Conservation (phyloP, 2,113 vertebrate genomes). For the Amphiprion ocellaris region DNA sequence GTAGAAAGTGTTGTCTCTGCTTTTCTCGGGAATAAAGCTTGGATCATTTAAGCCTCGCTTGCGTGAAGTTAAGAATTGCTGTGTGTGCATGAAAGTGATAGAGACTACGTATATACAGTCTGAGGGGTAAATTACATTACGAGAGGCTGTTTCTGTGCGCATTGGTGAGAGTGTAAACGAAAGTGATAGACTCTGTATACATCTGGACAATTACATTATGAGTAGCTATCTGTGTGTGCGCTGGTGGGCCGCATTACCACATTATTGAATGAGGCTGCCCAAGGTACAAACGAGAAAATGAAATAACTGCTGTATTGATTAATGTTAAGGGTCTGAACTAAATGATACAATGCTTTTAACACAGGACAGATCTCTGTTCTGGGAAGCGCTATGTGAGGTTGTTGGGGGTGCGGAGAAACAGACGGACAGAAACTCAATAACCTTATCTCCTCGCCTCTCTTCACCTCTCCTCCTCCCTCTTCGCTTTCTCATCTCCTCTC, state of each 20-base stretch:
- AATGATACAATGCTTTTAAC: slow-evolving; percentile 81
- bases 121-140: slow-evolving; percentile 50
- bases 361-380: slow-evolving; percentile 69
- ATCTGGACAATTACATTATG: slow-evolving; percentile 58
- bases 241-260: slow-evolving; percentile 58
- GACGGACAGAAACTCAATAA: slow-evolving; percentile 81
- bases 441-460: slow-evolving; percentile 72
- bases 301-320: slow-evolving; percentile 84
- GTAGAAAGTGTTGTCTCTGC: slow-evolving; percentile 34
- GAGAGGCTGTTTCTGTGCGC: slow-evolving; percentile 53
- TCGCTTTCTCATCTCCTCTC: slow-evolving; percentile 68
- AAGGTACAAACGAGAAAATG: slow-evolving; percentile 76
- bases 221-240: slow-evolving; percentile 50
- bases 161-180: slow-evolving; percentile 38
- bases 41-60: slow-evolving; percentile 17
- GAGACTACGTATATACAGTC: slow-evolving; percentile 12
- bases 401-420: slow-evolving; percentile 47
- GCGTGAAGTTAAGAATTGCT: slow-evolving; percentile 5
- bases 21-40: slow-evolving; percentile 4
- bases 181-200: slow-evolving; percentile 62
- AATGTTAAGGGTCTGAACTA: slow-evolving; percentile 77
- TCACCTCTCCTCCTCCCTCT: slow-evolving; percentile 59
- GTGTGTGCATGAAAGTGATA: slow-evolving; percentile 11
- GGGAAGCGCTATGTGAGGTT: slow-evolving; percentile 60
- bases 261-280: slow-evolving; percentile 71